These are phyloP conservation scores for Rutpela maculata DNA, from an alignment of 2,888 invertebrate species.

Conservation along the genomic window DNA sequence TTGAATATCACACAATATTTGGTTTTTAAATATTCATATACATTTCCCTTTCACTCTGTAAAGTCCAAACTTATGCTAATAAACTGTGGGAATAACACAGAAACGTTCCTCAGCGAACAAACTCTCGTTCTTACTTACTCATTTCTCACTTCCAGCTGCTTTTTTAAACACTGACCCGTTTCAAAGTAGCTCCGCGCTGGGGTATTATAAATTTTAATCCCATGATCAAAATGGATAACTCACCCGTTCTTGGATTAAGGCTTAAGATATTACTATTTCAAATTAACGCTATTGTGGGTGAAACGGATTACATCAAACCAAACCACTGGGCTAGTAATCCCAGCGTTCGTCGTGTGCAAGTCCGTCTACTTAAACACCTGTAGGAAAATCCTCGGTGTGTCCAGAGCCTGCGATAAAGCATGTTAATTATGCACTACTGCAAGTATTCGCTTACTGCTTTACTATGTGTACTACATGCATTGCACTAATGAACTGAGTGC, in stretches of 20 bases:
- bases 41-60: no score
- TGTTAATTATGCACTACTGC: constrained; percentile 16
- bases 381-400: constrained; percentile 5
- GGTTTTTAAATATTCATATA: no score
- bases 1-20: no score
- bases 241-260: constrained; percentile 39
- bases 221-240: constrained; percentile 32
- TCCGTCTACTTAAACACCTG: constrained; percentile 34
- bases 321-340: constrained; percentile 16
- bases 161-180: constrained; percentile 29
- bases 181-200: not conserved
- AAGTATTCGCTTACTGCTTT: constrained; percentile 17
- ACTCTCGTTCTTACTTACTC: not conserved
- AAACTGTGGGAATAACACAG: no score
- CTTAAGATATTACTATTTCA: constrained; percentile 43
- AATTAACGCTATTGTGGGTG: constrained; percentile 35
- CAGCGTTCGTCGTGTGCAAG: constrained; percentile 5
- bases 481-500: not conserved
- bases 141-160: not conserved
- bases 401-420: not conserved
- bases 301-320: constrained; percentile 17
- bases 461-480: not conserved
- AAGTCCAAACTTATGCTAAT: no score
- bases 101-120: not conserved
- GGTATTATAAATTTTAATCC: constrained; percentile 35